Evolutionary conservation across 2,888 invertebrate species (phyloP).

Genomic region (Helobdella robusta): DNA sequence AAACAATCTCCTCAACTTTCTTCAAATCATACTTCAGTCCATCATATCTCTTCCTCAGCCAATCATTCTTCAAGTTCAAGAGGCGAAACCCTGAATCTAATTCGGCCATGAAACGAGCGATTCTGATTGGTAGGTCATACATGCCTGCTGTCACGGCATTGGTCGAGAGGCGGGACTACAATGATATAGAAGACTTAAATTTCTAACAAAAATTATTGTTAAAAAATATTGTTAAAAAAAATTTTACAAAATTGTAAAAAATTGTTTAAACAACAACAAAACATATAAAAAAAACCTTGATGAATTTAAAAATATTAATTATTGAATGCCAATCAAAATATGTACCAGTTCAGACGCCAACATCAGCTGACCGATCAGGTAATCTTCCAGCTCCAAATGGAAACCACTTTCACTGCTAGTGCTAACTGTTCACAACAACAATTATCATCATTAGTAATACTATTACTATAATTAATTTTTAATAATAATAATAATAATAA

Average conservation of each 20-base stretch:
- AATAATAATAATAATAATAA: neutral
- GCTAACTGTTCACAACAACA: conserved; percentile 59
- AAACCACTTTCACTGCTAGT: conserved; percentile 64
- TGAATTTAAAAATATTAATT: neutral
- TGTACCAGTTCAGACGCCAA: conserved; percentile 73
- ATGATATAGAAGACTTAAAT: conserved; percentile 23
- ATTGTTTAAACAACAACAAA: neutral
- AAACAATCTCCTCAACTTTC: conserved; percentile 64
- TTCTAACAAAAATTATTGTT: neutral
- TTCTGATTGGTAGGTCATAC: conserved; percentile 68
- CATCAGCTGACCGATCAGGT: conserved; percentile 67
- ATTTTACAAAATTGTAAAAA: neutral
- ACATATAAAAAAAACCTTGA: neutral
- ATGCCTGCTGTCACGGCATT: conserved; percentile 60
- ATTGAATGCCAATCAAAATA: too few species aligned
- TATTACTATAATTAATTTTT: too few species aligned
- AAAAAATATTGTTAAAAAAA: neutral
- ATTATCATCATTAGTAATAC: too few species aligned
- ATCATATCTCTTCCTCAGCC: conserved; percentile 69
- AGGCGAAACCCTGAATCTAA: conserved; percentile 79
- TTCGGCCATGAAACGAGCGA: conserved; percentile 74
- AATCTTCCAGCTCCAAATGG: conserved; percentile 82
- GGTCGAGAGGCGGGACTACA: conserved; percentile 49
- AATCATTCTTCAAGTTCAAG: conserved; percentile 81
- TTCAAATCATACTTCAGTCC: conserved; percentile 69